A percentile compares a stretch with the other conserved stretches of the same genome.
These are phyloP conservation scores for Sarcoramphus papa DNA, from an alignment of 2,797 vertebrate genomes.

Conservation along the genomic window DNA sequence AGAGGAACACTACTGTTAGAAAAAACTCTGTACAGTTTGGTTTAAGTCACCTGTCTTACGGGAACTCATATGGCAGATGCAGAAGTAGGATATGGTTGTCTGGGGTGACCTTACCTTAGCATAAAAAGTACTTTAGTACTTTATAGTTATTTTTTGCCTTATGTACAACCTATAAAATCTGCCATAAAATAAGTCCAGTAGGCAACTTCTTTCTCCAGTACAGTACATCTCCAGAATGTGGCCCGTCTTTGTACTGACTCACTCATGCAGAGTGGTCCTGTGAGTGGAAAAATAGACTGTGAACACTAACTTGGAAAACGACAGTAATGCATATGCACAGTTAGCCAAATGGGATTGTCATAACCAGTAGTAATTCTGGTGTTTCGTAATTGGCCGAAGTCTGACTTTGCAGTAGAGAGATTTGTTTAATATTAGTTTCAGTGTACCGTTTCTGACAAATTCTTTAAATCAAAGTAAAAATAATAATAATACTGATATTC, in stretches of 20 bases:
- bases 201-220: neutral
- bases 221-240: neutral
- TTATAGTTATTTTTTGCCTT: neutral
- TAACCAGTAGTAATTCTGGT: neutral
- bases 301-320: neutral
- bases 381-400: neutral
- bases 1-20: neutral
- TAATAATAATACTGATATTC: neutral
- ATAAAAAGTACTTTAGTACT: neutral
- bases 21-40: neutral
- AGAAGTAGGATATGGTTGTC: neutral
- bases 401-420: neutral
- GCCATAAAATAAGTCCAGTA: neutral
- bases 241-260: neutral
- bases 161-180: neutral
- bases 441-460: neutral
- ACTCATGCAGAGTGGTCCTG: neutral
- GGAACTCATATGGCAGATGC: neutral
- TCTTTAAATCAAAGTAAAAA: neutral
- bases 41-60: fast-evolving
- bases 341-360: neutral
- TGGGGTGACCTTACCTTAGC: neutral
- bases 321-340: neutral
- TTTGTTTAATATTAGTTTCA: neutral
- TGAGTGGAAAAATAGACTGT: neutral